These are phyloP conservation scores for Cyphomyrmex costatus DNA, from an alignment of 1,140 invertebrate species.

Conservation along the genomic window DNA sequence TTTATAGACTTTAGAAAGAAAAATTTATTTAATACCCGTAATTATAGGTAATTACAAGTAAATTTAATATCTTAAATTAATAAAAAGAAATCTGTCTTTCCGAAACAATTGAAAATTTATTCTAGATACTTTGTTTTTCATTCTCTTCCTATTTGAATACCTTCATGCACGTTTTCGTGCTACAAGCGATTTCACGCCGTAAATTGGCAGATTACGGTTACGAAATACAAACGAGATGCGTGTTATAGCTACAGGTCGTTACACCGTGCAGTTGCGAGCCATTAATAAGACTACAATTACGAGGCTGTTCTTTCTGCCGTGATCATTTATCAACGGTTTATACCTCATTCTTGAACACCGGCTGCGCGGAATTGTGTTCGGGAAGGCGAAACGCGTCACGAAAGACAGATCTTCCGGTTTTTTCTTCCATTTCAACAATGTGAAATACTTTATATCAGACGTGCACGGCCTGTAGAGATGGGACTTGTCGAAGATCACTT, in stretches of 20 bases:
- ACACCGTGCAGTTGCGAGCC: constrained; percentile 60
- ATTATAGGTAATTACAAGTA: neutral
- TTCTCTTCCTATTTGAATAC: constrained; percentile 33
- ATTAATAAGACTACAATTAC: constrained; percentile 73
- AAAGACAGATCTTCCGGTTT: constrained; percentile 68
- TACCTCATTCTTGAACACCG: constrained; percentile 69
- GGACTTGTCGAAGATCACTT: constrained; percentile 43
- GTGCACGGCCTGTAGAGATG: constrained; percentile 51
- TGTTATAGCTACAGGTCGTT: constrained; percentile 64
- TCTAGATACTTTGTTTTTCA: constrained; percentile 50
- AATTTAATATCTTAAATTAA: neutral
- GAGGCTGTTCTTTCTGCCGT: constrained; percentile 48
- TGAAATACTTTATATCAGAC: constrained; percentile 57
- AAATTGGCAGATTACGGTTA: constrained; percentile 63
- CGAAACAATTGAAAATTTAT: constrained; percentile 33
- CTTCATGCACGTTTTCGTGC: constrained; percentile 45
- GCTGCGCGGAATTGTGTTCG: constrained; percentile 71
- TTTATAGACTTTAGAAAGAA: neutral
- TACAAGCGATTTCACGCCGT: constrained; percentile 59
- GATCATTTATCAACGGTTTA: constrained; percentile 76
- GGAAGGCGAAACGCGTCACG: constrained; percentile 54
- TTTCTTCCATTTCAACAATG: constrained; percentile 41
- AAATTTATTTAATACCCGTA: neutral
- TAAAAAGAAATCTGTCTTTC: constrained; percentile 2
- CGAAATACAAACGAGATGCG: constrained; percentile 63